Evolutionary conservation across 2,797 vertebrate species (phyloP).

Genomic region (Merluccius polli): DNA sequence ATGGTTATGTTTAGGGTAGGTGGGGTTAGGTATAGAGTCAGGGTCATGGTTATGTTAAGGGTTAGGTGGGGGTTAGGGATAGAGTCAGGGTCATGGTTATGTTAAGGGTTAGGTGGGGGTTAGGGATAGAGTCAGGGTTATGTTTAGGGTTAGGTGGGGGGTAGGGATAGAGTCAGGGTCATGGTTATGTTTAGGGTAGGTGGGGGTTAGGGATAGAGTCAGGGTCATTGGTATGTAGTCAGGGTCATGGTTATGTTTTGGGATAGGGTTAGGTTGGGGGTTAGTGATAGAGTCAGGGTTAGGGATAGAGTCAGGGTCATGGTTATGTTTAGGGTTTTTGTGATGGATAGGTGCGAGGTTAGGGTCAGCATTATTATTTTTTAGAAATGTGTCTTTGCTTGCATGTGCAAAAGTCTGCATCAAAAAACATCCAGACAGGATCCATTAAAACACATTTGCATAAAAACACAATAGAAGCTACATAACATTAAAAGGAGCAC

Average conservation of each 20-base stretch:
- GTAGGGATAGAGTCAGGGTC: not conserved
- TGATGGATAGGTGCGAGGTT: not conserved
- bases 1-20: not conserved
- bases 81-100: not conserved
- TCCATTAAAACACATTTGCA: no score
- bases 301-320: not conserved
- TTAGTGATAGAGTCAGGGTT: not conserved
- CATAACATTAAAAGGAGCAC: no score
- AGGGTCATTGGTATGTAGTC: not conserved
- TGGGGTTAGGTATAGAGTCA: no score
- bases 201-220: not conserved
- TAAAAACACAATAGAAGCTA: no score
- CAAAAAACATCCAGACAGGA: no score
- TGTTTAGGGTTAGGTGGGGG: no score
- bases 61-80: not conserved
- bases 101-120: not conserved
- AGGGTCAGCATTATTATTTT: not conserved
- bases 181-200: not conserved
- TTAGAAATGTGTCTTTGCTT: no score
- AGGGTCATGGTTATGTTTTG: not conserved
- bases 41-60: not conserved
- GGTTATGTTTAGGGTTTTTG: no score
- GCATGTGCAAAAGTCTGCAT: no score
- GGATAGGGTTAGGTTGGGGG: not conserved
- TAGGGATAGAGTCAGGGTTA: no score